Conservation (phyloP, 2,888 invertebrate genomes). For the Scrobipalpa atriplicella region DNA sequence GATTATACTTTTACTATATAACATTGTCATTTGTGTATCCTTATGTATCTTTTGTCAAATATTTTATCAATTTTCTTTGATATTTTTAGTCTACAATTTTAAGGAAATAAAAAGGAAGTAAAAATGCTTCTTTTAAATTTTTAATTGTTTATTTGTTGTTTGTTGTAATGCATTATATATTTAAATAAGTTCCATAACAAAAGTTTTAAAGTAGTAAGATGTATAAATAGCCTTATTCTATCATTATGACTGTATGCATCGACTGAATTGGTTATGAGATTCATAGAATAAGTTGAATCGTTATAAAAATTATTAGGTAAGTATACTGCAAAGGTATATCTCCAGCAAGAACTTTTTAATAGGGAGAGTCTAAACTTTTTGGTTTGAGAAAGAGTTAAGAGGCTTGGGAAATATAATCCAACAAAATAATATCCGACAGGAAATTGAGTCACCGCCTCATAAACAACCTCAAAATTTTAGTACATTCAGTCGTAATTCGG, state of each 20-base stretch:
- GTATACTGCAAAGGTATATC: constrained; percentile 52
- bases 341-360: constrained; percentile 55
- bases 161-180: constrained; percentile 79
- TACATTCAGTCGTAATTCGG: constrained; percentile 21
- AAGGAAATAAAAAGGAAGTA: background rate
- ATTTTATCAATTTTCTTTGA: background rate
- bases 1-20: no score
- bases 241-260: constrained; percentile 70
- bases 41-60: no score
- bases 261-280: constrained; percentile 66
- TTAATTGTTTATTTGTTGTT: constrained; percentile 79
- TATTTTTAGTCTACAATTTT: background rate
- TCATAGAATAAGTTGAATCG: constrained; percentile 45
- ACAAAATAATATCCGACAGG: constrained; percentile 26
- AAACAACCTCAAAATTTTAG: constrained; percentile 19
- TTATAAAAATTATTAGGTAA: constrained; percentile 50
- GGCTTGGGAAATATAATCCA: constrained; percentile 21
- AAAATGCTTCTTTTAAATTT: constrained; percentile 36
- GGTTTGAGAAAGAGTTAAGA: constrained; percentile 31
- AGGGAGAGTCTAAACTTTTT: constrained; percentile 47
- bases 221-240: constrained; percentile 80
- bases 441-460: constrained; percentile 17
- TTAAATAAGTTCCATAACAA: constrained; percentile 81
- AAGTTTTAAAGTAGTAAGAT: constrained; percentile 71
- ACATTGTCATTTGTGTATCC: no score